Evolutionary conservation across 2,888 invertebrate species (phyloP).

Genomic region (Melanchra persicariae): DNA sequence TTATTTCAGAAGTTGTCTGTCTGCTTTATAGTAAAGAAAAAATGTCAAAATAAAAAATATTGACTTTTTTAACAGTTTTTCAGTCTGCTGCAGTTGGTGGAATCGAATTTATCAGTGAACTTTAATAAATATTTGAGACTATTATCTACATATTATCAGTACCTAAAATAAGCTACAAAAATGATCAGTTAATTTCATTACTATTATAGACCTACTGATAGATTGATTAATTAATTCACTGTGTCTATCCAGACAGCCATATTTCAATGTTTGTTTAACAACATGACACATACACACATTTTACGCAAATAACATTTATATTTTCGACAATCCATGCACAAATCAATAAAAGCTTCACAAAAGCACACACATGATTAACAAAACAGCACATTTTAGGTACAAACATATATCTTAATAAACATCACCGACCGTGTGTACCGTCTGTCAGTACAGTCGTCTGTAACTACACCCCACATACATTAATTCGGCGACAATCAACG

Average conservation of each 20-base stretch:
- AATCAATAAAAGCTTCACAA: not conserved
- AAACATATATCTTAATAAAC: constrained; percentile 8
- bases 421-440: not conserved
- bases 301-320: not conserved
- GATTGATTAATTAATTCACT: not conserved
- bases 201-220: not conserved
- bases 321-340: not conserved
- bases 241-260: no score
- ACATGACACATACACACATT: not conserved
- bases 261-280: not conserved
- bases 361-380: not conserved
- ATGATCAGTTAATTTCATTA: not conserved
- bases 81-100: no score
- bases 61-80: no score
- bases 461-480: constrained; percentile 44
- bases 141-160: not conserved
- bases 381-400: not conserved
- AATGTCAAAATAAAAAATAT: no score
- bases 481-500: constrained; percentile 65
- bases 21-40: no score
- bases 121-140: no score
- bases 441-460: not conserved
- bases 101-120: no score
- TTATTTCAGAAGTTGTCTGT: no score
- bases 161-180: not conserved